These are phyloP conservation scores for Ptycholaimellus sp. DNA, from an alignment of 2,888 invertebrate genomes.

Conservation along the genomic window DNA sequence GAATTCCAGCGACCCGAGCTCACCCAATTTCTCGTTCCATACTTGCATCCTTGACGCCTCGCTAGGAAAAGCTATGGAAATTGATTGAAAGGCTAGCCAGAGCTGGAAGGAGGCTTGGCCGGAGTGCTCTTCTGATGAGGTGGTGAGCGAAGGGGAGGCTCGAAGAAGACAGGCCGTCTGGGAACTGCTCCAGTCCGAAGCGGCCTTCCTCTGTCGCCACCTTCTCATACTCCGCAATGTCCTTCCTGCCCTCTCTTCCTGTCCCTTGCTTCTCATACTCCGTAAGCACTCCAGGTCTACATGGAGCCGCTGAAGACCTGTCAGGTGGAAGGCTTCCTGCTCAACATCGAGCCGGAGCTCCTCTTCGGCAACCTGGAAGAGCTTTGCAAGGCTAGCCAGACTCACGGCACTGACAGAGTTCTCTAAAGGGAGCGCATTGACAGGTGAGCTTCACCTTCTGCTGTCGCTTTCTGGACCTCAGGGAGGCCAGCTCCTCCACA, in stretches of 20 bases:
- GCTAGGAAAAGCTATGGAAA: background rate
- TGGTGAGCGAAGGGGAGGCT: too few species aligned
- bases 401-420: too few species aligned
- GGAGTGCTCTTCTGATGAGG: too few species aligned
- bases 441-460: slow-evolving; percentile 38
- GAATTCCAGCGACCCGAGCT: slow-evolving; percentile 20
- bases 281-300: too few species aligned
- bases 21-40: slow-evolving; percentile 15
- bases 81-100: too few species aligned
- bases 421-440: too few species aligned
- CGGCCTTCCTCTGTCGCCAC: slow-evolving; percentile 39
- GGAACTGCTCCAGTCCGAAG: slow-evolving; percentile 40
- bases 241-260: too few species aligned
- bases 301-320: slow-evolving; percentile 41
- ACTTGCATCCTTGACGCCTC: background rate
- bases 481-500: too few species aligned
- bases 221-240: slow-evolving; percentile 40
- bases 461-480: slow-evolving; percentile 12
- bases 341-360: slow-evolving; percentile 40
- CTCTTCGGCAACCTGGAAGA: slow-evolving; percentile 40
- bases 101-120: too few species aligned
- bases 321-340: slow-evolving; percentile 40
- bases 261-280: too few species aligned
- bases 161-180: slow-evolving; percentile 40
- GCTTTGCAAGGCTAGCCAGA: slow-evolving; percentile 37